Evolutionary conservation across 2,888 invertebrate genomes (phyloP).

Genomic region (Dryadula phaetusa): DNA sequence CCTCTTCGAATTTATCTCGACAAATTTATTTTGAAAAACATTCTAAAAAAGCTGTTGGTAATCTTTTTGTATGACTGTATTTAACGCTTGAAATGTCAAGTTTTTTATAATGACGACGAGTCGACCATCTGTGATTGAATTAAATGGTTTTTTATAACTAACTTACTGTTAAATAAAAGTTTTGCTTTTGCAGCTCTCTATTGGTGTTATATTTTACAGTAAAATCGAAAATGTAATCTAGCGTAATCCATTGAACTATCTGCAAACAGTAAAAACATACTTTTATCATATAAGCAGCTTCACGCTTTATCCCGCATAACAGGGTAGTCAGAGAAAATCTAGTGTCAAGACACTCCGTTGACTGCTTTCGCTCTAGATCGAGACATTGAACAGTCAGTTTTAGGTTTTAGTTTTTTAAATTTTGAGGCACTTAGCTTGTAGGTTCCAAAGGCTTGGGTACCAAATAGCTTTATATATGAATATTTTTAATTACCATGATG

Average conservation of each 20-base stretch:
- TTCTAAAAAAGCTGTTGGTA: background rate
- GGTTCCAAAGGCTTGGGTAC: too few species aligned
- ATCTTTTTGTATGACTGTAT: slow-evolving; percentile 15
- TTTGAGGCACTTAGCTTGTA: too few species aligned
- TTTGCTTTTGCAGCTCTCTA: background rate
- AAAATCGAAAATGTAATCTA: background rate
- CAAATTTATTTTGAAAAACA: background rate
- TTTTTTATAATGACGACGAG: background rate
- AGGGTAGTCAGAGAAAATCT: too few species aligned
- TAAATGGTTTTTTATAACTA: slow-evolving; percentile 11
- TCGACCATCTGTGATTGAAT: slow-evolving; percentile 1
- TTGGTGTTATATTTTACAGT: background rate
- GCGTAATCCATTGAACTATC: background rate
- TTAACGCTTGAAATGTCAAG: slow-evolving; percentile 13
- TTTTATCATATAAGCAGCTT: background rate
- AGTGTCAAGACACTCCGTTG: too few species aligned
- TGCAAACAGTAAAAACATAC: background rate
- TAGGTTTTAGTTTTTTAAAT: too few species aligned
- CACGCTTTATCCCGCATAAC: too few species aligned
- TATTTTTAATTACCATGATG: too few species aligned
- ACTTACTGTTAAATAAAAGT: background rate
- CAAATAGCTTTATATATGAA: too few species aligned
- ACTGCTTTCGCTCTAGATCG: too few species aligned
- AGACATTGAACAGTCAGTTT: too few species aligned
- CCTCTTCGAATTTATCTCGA: too few species aligned